These are phyloP conservation scores for Papilio xuthus DNA, from an alignment of 1,140 invertebrate genomes.

Conservation along the genomic window DNA sequence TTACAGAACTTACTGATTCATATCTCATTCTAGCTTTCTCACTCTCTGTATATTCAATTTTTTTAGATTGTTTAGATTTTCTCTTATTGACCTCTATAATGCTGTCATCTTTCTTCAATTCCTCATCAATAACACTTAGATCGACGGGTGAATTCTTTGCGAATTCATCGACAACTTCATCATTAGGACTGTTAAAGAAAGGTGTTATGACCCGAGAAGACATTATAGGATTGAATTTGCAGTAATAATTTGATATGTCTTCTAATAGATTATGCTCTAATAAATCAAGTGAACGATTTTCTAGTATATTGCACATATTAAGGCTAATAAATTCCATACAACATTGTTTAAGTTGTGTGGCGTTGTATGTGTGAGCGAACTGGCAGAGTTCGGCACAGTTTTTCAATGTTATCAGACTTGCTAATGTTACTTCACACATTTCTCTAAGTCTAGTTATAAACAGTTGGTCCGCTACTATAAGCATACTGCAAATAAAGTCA, in stretches of 20 bases:
- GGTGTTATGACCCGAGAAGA: constrained; percentile 84
- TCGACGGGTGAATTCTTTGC: constrained; percentile 75
- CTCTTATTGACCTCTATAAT: constrained; percentile 65
- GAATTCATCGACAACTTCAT: constrained; percentile 81
- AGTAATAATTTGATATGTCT: constrained; percentile 85
- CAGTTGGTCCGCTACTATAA: constrained; percentile 87
- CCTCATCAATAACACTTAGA: constrained; percentile 68
- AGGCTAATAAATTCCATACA: constrained; percentile 88
- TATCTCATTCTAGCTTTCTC: constrained; percentile 77
- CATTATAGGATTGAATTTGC: constrained; percentile 80
- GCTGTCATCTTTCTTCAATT: constrained; percentile 66
- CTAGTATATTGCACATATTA: constrained; percentile 86
- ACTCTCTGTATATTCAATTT: constrained; percentile 76
- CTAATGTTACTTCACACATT: constrained; percentile 85
- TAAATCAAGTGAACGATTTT: constrained; percentile 83
- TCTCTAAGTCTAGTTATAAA: constrained; percentile 85
- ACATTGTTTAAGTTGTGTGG: constrained; percentile 84
- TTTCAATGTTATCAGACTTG: constrained; percentile 84
- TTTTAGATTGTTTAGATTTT: constrained; percentile 66
- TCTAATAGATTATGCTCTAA: constrained; percentile 82
- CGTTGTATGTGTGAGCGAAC: constrained; percentile 86
- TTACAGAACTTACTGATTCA: constrained; percentile 76
- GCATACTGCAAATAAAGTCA: constrained; percentile 84
- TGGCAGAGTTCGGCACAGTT: constrained; percentile 87
- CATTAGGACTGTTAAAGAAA: constrained; percentile 81